These are phyloP conservation scores for Hydrozoanthus gracilis DNA, from an alignment of 92 coral and sea anemone species.

Conservation along the genomic window DNA sequence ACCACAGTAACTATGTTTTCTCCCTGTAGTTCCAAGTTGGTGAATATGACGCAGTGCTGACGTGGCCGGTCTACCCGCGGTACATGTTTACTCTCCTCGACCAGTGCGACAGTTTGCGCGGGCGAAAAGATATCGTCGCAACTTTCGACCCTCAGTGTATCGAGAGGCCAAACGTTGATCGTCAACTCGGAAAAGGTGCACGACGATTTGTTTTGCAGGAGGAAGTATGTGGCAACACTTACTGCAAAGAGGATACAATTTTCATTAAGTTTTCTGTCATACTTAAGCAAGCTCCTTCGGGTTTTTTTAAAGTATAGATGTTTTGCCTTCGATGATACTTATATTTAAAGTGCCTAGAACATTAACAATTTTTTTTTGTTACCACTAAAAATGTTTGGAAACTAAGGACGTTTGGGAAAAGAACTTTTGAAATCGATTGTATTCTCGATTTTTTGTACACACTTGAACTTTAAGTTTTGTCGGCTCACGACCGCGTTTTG, in stretches of 20 bases:
- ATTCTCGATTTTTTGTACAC: too few relatives aligned
- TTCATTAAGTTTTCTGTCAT: constrained; percentile 81
- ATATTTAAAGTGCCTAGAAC: too few relatives aligned
- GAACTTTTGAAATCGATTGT: too few relatives aligned
- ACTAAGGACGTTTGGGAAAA: too few relatives aligned
- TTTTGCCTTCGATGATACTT: too few relatives aligned
- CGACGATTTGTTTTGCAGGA: constrained; percentile 91
- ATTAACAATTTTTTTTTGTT: too few relatives aligned
- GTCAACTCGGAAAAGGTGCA: constrained; percentile 99
- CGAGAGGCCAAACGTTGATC: constrained; percentile 86
- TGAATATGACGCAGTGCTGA: constrained; percentile 87
- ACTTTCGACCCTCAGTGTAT: constrained; percentile 96
- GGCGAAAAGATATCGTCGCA: constrained; percentile 80
- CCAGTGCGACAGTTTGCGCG: constrained; percentile 80
- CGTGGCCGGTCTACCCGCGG: constrained; percentile 95
- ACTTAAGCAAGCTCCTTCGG: constrained; percentile 71
- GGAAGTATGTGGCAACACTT: constrained; percentile 74
- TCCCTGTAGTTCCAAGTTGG: constrained; percentile 86
- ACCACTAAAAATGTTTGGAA: too few relatives aligned
- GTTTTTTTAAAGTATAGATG: constrained; percentile 66
- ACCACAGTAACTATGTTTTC: not conserved
- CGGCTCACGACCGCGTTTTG: too few relatives aligned
- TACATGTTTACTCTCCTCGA: constrained; percentile 92
- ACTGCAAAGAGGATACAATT: constrained; percentile 86
- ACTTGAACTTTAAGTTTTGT: too few relatives aligned